Evolutionary conservation across 2,113 vertebrate species (phyloP).

Genomic region (Lanius ludovicianus): DNA sequence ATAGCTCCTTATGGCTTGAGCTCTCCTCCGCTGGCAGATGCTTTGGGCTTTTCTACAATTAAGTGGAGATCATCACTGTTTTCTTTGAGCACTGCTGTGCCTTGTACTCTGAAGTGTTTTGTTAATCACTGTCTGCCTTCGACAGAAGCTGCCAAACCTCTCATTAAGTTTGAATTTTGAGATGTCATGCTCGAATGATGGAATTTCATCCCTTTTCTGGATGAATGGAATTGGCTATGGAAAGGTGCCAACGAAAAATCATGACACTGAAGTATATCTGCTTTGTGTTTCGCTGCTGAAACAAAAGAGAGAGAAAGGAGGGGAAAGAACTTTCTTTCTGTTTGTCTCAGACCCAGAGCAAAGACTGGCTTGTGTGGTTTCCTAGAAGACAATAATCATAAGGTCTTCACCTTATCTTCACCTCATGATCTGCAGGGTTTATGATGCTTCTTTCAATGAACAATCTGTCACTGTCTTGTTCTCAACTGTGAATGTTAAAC

Average conservation of each 20-base stretch:
- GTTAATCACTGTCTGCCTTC: conserved; percentile 99
- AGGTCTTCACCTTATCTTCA: conserved; percentile 51
- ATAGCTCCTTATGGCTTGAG: conserved; percentile 94
- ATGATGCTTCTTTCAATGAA: conserved; percentile 11
- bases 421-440: conserved; percentile 38
- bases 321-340: conserved; percentile 15
- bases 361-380: conserved; percentile 26
- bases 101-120: conserved; percentile 99
- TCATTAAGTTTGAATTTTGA: conserved; percentile 98
- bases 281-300: conserved; percentile 70
- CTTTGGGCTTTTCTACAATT: conserved; percentile 99
- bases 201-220: conserved; percentile 86
- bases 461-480: conserved; percentile 57
- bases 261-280: conserved; percentile 74
- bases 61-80: conserved; percentile 99
- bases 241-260: conserved; percentile 77
- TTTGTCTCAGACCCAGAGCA: conserved; percentile 58
- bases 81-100: conserved; percentile 99
- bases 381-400: conserved; percentile 49
- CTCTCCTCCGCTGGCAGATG: conserved; percentile 97
- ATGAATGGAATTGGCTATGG: conserved; percentile 83
- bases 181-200: conserved; percentile 88
- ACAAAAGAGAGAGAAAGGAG: conserved; percentile 61
- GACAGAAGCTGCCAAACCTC: conserved; percentile 98
- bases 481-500: conserved; percentile 48